Evolutionary conservation across 2,113 vertebrate species (phyloP).

Genomic region (Penelope pileata): DNA sequence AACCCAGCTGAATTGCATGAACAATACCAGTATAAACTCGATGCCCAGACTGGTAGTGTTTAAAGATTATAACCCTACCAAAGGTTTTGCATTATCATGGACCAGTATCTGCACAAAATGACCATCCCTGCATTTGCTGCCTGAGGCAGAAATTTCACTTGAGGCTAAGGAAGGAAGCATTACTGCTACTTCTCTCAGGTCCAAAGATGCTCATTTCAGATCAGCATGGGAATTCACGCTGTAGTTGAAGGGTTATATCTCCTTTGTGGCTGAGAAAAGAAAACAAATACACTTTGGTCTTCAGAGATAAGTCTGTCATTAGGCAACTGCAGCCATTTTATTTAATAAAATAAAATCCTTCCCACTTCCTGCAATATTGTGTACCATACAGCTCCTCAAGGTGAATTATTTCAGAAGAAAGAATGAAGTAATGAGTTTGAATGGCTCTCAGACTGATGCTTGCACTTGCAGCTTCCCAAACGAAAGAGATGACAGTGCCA

Average conservation of each 20-base stretch:
- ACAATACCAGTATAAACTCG: not conserved
- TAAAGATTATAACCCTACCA: not conserved
- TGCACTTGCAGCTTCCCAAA: constrained; percentile 20
- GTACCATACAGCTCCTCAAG: not conserved
- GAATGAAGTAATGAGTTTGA: not conserved
- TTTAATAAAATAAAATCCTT: not conserved
- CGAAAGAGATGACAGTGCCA: constrained; percentile 36
- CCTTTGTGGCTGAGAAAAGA: not conserved
- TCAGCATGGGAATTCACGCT: not conserved
- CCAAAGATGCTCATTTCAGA: not conserved
- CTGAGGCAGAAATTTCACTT: not conserved
- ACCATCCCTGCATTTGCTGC: not conserved
- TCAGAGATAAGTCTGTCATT: not conserved
- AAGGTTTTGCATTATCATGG: not conserved
- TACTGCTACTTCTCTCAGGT: not conserved
- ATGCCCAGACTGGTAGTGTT: not conserved
- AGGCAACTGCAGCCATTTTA: not conserved
- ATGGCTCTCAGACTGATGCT: not conserved
- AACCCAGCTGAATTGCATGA: not conserved
- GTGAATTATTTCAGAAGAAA: not conserved
- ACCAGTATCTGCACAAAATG: not conserved
- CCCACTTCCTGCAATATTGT: not conserved
- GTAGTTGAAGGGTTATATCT: not conserved
- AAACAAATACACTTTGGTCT: not conserved
- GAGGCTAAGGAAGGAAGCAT: not conserved